Evolutionary conservation across 2,888 invertebrate species (phyloP).

Genomic region (Drosophila anomelani): DNA sequence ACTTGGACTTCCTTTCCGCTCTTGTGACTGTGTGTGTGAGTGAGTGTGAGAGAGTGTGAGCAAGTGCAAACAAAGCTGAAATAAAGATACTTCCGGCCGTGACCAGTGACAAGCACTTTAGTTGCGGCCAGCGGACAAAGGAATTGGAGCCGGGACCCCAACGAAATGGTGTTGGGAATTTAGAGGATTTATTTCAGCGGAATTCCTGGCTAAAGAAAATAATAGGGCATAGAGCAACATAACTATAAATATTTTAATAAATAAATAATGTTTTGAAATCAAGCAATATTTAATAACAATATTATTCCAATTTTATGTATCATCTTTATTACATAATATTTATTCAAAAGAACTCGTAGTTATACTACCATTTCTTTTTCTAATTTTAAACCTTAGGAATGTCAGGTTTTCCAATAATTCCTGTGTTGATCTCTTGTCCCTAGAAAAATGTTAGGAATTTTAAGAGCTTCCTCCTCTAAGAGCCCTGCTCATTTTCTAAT

Average conservation of each 20-base stretch:
- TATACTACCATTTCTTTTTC: too few species aligned
- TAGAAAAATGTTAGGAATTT: neutral
- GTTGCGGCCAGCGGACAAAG: constrained; percentile 70
- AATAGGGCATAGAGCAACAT: too few species aligned
- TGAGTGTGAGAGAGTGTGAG: constrained; percentile 26
- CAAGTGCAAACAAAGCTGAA: constrained; percentile 74
- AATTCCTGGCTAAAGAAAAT: neutral
- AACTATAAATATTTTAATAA: neutral
- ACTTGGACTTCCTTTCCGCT: constrained; percentile 57
- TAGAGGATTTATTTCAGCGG: constrained; percentile 43
- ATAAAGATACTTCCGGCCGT: constrained; percentile 77
- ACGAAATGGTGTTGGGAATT: constrained; percentile 40
- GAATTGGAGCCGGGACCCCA: constrained; percentile 31
- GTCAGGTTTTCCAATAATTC: neutral
- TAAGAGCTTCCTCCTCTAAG: neutral
- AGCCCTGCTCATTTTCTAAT: constrained; percentile 19
- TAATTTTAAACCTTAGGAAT: neutral
- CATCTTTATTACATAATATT: too few species aligned
- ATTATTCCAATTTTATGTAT: too few species aligned
- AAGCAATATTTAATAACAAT: too few species aligned
- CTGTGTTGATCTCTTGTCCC: neutral
- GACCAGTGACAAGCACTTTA: constrained; percentile 78
- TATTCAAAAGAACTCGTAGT: too few species aligned
- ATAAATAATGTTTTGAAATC: neutral
- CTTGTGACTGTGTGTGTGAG: constrained; percentile 6